phyloP scores from a whole-genome alignment of 2,797 vertebrate species.

The Tragelaphus eurycerus region DNA sequence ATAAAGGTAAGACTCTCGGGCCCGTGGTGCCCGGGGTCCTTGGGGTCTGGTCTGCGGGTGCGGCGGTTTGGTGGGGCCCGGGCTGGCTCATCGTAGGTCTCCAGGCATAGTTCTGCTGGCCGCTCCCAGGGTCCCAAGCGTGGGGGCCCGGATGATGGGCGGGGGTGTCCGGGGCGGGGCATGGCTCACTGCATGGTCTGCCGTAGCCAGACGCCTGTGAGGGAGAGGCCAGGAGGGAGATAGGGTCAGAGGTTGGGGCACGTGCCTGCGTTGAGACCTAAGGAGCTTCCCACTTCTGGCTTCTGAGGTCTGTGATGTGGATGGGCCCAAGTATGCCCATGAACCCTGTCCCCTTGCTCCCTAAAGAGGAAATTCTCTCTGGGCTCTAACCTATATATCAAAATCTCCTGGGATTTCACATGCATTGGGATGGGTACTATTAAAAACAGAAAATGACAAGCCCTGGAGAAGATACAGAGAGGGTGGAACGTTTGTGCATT shows the following conservation, averaged over 20 bases:
- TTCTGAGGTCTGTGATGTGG: neutral
- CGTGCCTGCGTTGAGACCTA: neutral
- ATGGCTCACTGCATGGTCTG: slow-evolving; percentile 87
- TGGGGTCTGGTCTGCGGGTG: slow-evolving; percentile 83
- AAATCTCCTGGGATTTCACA: slow-evolving; percentile 35
- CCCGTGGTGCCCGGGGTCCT: slow-evolving; percentile 84
- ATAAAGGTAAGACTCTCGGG: slow-evolving; percentile 93
- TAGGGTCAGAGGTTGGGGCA: neutral
- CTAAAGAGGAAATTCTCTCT: slow-evolving; percentile 33
- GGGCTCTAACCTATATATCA: slow-evolving; percentile 6
- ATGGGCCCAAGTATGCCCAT: neutral
- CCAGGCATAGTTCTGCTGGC: slow-evolving; percentile 79
- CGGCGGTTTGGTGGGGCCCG: slow-evolving; percentile 69
- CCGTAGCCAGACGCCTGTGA: slow-evolving; percentile 82
- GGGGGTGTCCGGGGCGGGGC: slow-evolving; percentile 90
- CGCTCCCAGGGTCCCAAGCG: slow-evolving; percentile 76
- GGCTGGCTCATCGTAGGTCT: slow-evolving; percentile 77
- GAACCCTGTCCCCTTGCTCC: neutral
- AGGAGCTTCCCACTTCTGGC: neutral
- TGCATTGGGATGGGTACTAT: neutral
- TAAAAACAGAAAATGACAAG: slow-evolving; percentile 3
- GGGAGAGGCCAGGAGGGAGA: slow-evolving; percentile 27
- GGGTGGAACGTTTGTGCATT: neutral
- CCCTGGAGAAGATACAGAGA: neutral
- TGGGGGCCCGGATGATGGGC: slow-evolving; percentile 76